A percentile compares a stretch with the other conserved stretches of the same genome.
Evolutionary conservation across 2,113 vertebrate genomes (phyloP).

Genomic region (Semicossyphus pulcher): DNA sequence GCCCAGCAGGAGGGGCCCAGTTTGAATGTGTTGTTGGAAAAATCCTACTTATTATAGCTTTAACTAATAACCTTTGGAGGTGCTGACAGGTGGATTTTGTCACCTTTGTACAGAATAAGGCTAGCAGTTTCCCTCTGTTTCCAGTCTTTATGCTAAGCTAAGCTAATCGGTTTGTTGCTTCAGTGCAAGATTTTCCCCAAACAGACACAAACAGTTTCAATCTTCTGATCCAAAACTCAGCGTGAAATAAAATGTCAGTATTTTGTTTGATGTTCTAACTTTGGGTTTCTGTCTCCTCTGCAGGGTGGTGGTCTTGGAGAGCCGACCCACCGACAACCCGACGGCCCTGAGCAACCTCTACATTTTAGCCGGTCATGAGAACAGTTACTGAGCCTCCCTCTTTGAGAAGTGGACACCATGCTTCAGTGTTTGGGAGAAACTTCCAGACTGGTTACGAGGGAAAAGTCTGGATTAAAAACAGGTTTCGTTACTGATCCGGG

Average conservation of each 20-base stretch:
- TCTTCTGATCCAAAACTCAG: background rate
- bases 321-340: conserved; percentile 94
- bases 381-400: conserved; percentile 91
- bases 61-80: no score
- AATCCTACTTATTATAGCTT: no score
- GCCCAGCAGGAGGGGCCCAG: no score
- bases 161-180: no score
- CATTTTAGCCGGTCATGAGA: conserved; percentile 98
- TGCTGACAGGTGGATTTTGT: no score
- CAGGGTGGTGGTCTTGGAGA: conserved; percentile 98
- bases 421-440: conserved; percentile 30
- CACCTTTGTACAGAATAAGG: no score
- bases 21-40: no score
- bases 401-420: background rate
- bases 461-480: conserved; percentile 15
- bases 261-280: background rate
- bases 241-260: background rate
- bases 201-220: no score
- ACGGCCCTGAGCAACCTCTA: conserved; percentile 98
- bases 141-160: conserved; percentile 16
- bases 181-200: no score
- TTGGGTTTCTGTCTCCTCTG: conserved; percentile 29
- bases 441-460: conserved; percentile 2
- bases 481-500: conserved; percentile 38
- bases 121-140: no score